Base-by-base conservation (phyloP, 2,113 vertebrate species). In the Diadophis punctatus region DNA sequence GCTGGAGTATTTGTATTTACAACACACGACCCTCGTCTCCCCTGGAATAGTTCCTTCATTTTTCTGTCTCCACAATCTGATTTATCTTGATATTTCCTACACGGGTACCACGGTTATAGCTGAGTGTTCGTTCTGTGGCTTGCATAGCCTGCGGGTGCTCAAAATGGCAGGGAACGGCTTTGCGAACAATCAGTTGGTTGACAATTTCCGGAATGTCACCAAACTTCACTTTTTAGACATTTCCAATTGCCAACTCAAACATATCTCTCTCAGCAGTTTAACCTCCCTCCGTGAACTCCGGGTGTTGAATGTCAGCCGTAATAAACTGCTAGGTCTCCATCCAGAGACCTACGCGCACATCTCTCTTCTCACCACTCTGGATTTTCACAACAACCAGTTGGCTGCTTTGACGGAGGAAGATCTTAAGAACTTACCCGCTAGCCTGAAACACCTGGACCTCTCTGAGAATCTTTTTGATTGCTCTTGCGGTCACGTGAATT, bases 81-180 rank as follows among this genome's bases (percentile, higher is more conserved):
- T 84, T 86, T 98, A 98, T 74, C 97, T 98, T 0, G 98, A 98
- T 56, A 97, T 98, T 90, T 98, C 98, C 52, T 2, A 98, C 2
- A 97, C 98, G 1, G 20, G 60, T 11, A 97, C 27, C 1, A 86
- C 46, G 1, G 89, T 98, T 56, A 90, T 49, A 23, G 97, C 95
- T 51, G 51, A 95, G 6, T 96, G 96, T 27, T 93, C 96, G 0
- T 98, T 98, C 87, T 86, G 90, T 94, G 97, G 97, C 34, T 94
- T 98, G 88, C 34, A 89, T 56, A 98, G 93, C 74, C 94, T 98
- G 46, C 88, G 88, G 58, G 93, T 97, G 10, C 97, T 98, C 9
- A 98, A 97, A 96, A 97, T 98, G 96, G 93, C 98, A 34, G 97
- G 97, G 12, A 98, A 97, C 92, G 91, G 91, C 85, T 98, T 98